Evolutionary conservation across 2,888 invertebrate species (phyloP), one percentile per base, ranked within the genome.

Genomic region (Coleophora flavipennella): DNA sequence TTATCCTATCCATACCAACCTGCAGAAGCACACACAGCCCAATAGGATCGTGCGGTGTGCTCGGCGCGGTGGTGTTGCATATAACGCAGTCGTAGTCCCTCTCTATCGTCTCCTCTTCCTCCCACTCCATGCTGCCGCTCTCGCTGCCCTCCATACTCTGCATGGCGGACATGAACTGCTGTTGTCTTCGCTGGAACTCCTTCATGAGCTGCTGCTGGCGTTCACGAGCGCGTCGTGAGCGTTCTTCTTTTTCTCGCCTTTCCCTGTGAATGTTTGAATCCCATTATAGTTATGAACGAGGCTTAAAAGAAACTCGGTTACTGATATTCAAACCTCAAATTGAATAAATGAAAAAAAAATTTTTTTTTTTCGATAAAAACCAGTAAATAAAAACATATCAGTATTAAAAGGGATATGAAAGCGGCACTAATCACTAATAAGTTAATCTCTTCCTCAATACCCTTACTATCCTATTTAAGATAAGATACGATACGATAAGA

Each of bases 11-110:
- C 3, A 4, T 3, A 4, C 36, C 3, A 14, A 91, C 90, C 79
- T 91, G 92, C 44, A 97, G 89, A 39, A 97, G 85, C 36, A 95
- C 95, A 2, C 96, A 95, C 33, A 97, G 86, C 0, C 97, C 97
- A 70, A 98, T 91, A 40, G 80, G 83, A 50, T 83, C 78, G 10
- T 92, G 89, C 49, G 92, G 91, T 0, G 92, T 92, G 61, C 95
- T 94, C 13, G 95, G 91, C 28, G 94, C 91, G 44, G 94, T 93
- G 67, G 94, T 94, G 81, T 93, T 95, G 76, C 98, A 98, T 57
- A 98, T 98, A 47, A 95, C 96, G 83, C 98, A 98, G 75, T 96
- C 94, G 77, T 96, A 97, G 71, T 94, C 93, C 52, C 88, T 87
- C 51, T 89, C 88, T 11, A 56, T 60, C 31, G 89, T 88, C 57